phyloP scores from a whole-genome alignment of 2,113 vertebrate species.

The Orcinus orca region DNA sequence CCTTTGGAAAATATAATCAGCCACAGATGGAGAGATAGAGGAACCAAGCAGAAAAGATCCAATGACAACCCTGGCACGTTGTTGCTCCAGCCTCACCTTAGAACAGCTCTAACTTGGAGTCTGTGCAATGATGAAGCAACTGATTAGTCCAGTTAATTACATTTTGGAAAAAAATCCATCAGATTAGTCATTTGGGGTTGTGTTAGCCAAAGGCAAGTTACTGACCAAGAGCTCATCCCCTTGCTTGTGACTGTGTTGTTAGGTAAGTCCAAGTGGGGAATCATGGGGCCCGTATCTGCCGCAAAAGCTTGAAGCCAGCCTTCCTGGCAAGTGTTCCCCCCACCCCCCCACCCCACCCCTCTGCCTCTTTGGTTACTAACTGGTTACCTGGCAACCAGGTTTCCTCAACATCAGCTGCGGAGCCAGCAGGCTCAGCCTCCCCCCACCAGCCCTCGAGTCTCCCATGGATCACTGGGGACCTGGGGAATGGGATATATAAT shows the following conservation, averaged over 20 bases:
- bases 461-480: slow-evolving; percentile 44
- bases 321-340: background rate
- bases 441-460: background rate
- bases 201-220: background rate
- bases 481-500: slow-evolving; percentile 36
- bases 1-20: background rate
- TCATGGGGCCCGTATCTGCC: background rate
- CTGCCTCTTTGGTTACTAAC: slow-evolving; percentile 43
- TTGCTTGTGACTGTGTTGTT: background rate
- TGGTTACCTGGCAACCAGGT: slow-evolving; percentile 68
- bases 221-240: background rate
- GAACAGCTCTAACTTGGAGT: background rate
- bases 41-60: background rate
- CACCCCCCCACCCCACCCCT: background rate
- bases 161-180: background rate
- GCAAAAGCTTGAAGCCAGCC: background rate
- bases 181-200: background rate
- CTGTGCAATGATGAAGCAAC: background rate
- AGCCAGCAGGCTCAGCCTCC: background rate
- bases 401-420: background rate
- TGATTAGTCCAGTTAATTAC: background rate
- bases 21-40: background rate
- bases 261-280: background rate
- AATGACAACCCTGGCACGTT: fast-evolving
- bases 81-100: background rate